Evolutionary conservation across 2,888 invertebrate genomes (phyloP).

Genomic region (Kryphioiulus occultus): DNA sequence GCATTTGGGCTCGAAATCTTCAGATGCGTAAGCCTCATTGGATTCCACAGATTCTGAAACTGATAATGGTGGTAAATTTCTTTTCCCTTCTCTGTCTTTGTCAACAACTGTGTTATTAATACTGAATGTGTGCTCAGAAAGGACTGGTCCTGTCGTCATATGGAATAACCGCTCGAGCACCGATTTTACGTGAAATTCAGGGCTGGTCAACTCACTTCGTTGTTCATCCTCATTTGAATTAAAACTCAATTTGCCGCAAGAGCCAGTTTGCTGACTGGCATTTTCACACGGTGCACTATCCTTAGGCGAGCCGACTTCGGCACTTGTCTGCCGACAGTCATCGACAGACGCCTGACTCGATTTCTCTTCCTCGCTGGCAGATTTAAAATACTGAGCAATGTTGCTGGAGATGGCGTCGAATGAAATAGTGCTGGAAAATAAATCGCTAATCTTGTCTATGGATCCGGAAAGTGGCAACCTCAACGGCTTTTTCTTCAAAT

Average conservation of each 20-base stretch:
- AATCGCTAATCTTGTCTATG: constrained; percentile 53
- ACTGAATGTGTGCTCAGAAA: constrained; percentile 44
- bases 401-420: constrained; percentile 46
- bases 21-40: neutral
- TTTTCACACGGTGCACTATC: neutral
- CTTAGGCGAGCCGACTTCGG: neutral
- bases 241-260: neutral
- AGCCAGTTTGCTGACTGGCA: neutral
- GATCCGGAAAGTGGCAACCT: constrained; percentile 51
- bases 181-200: constrained; percentile 43
- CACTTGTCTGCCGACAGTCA: neutral
- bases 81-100: neutral
- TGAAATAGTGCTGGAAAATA: constrained; percentile 48
- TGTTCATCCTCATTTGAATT: neutral
- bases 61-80: neutral
- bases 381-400: constrained; percentile 52
- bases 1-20: neutral
- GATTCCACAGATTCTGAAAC: neutral
- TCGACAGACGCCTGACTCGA: neutral
- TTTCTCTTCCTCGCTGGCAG: constrained; percentile 51
- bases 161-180: constrained; percentile 50
- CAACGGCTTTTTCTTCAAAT: neutral
- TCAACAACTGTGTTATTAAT: neutral
- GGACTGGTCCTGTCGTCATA: constrained; percentile 51
- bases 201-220: constrained; percentile 17